These are phyloP conservation scores for Cotesia typhae DNA, from an alignment of 1,140 invertebrate species.

Conservation along the genomic window DNA sequence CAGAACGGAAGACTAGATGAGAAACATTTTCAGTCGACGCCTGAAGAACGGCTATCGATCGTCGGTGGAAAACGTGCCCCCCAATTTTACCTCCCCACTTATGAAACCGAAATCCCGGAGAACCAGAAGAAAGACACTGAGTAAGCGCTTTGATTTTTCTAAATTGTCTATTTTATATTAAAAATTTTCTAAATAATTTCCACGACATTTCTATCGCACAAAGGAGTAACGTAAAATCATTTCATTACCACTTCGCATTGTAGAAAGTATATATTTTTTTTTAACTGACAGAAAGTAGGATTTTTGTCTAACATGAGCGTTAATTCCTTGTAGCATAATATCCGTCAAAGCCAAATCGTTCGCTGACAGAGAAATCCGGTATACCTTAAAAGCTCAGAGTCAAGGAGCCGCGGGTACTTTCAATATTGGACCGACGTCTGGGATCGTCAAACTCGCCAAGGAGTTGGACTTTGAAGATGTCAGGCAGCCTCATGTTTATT, in stretches of 20 bases:
- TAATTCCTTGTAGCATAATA: constrained; percentile 81
- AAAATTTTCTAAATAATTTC: no score
- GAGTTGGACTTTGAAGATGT: constrained; percentile 95
- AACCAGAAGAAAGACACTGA: constrained; percentile 96
- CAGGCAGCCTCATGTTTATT: constrained; percentile 91
- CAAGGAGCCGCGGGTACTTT: constrained; percentile 94
- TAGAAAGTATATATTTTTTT: no score
- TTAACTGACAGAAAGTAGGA: no score
- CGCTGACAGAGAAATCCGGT: constrained; percentile 92
- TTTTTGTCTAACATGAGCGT: constrained; percentile 23
- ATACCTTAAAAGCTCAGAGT: constrained; percentile 91
- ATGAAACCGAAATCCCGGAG: constrained; percentile 93
- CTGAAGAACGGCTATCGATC: constrained; percentile 89
- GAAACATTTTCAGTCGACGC: constrained; percentile 86
- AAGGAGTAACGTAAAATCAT: no score
- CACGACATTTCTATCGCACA: no score
- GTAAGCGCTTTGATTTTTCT: constrained; percentile 66
- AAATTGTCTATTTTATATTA: no score
- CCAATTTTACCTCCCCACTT: constrained; percentile 92
- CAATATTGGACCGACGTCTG: constrained; percentile 92
- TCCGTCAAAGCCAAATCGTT: constrained; percentile 96
- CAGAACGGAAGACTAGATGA: constrained; percentile 91
- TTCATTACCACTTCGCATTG: no score
- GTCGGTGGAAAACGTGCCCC: constrained; percentile 92
- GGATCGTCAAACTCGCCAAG: constrained; percentile 93